Evolutionary conservation across 2,888 invertebrate species (phyloP).

Genomic region (Amblyjoppa fuscipennis): DNA sequence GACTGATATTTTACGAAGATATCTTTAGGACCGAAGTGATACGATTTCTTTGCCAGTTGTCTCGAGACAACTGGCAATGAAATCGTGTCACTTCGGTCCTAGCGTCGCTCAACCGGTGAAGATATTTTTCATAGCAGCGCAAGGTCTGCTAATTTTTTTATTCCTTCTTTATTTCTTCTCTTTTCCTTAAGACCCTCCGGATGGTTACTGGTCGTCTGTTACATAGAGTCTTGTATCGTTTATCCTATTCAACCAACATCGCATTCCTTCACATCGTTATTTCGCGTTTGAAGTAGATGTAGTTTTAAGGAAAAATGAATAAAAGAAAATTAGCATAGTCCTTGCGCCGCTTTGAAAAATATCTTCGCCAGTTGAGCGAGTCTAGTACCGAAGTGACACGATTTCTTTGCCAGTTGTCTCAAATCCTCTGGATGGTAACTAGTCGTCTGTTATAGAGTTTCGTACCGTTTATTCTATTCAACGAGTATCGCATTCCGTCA

Average conservation of each 20-base stretch:
- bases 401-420: background rate
- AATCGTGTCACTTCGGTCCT: too few relatives aligned
- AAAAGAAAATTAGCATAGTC: conserved; percentile 56
- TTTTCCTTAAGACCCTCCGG: background rate
- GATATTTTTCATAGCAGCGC: too few relatives aligned
- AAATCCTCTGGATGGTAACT: too few relatives aligned
- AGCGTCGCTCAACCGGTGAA: too few relatives aligned
- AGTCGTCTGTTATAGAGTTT: background rate
- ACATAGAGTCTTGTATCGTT: background rate
- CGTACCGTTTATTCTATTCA: too few relatives aligned
- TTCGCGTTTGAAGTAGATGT: background rate
- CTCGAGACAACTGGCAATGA: too few relatives aligned
- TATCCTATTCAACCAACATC: background rate
- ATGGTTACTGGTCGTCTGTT: background rate
- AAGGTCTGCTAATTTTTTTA: too few relatives aligned
- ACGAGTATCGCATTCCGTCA: too few relatives aligned
- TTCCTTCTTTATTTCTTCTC: too few relatives aligned
- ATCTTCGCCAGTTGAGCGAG: conserved; percentile 1
- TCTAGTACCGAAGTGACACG: background rate
- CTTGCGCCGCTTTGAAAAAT: conserved; percentile 62
- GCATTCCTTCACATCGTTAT: background rate
- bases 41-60: background rate
- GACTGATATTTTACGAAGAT: too few relatives aligned
- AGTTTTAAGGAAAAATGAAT: background rate
- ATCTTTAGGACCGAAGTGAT: background rate